Percentiles rank a stretch among this genome's conserved stretches.
Conservation (phyloP, 2,888 invertebrate genomes). For the Oscheius sp. region DNA sequence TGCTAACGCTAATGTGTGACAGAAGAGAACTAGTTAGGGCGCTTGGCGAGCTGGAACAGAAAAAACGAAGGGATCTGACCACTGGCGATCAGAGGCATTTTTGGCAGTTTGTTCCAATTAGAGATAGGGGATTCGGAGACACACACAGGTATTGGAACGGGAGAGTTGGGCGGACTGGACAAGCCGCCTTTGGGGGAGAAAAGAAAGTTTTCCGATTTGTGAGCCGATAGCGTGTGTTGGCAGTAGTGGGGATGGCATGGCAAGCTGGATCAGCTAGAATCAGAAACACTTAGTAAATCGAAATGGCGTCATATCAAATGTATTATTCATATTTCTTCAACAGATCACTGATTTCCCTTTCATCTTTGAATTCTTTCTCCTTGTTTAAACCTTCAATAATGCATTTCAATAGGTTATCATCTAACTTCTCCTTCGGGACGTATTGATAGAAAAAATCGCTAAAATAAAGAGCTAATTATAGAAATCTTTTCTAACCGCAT, state of each 20-base stretch:
- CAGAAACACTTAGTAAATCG: background rate
- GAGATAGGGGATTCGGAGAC: background rate
- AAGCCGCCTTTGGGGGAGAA: slow-evolving; percentile 14
- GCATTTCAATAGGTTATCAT: no score
- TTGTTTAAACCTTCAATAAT: background rate
- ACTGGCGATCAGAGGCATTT: background rate
- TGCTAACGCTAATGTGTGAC: slow-evolving; percentile 19
- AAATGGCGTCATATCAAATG: background rate
- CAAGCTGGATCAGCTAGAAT: background rate
- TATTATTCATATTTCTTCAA: background rate
- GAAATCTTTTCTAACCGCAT: background rate
- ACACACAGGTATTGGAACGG: slow-evolving; percentile 23
- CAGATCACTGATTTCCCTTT: background rate
- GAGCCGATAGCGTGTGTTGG: slow-evolving; percentile 12
- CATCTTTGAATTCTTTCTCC: background rate
- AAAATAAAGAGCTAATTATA: background rate
- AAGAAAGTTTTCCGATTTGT: slow-evolving; percentile 26
- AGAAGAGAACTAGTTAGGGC: slow-evolving; percentile 14
- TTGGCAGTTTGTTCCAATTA: slow-evolving; percentile 21
- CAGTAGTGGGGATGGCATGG: background rate
- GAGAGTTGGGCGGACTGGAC: slow-evolving; percentile 18
- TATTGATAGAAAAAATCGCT: slow-evolving; percentile 13
- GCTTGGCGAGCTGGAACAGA: slow-evolving; percentile 6
- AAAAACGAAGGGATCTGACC: background rate
- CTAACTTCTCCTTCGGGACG: background rate